Evolutionary conservation across 2,113 vertebrate species (phyloP).

Genomic region (Atractosteus spatula): DNA sequence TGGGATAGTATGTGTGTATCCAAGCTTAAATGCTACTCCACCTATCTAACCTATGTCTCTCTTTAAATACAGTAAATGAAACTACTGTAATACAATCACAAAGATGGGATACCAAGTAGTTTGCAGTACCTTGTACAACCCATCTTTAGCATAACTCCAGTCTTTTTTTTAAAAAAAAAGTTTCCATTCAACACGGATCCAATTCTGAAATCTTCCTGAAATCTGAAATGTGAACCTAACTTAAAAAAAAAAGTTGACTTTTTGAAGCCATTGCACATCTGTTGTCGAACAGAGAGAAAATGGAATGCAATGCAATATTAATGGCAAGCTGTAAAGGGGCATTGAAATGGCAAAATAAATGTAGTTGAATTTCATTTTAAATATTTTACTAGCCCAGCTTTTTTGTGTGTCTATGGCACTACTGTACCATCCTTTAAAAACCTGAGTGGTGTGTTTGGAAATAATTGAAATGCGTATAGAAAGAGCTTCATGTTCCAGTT

Average conservation of each 20-base stretch:
- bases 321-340: conserved; percentile 18
- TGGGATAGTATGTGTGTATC: too few species aligned
- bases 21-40: too few species aligned
- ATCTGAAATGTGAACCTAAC: not conserved
- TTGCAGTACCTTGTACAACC: too few species aligned
- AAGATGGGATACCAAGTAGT: too few species aligned
- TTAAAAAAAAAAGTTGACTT: not conserved
- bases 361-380: conserved; percentile 27
- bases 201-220: not conserved
- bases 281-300: not conserved
- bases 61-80: too few species aligned
- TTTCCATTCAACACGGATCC: too few species aligned
- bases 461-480: not conserved
- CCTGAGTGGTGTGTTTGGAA: not conserved
- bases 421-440: conserved; percentile 2
- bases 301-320: conserved; percentile 26
- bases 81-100: too few species aligned
- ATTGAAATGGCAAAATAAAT: conserved; percentile 20
- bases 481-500: not conserved
- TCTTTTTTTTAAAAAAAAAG: too few species aligned
- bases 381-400: conserved; percentile 25
- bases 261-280: conserved; percentile 22
- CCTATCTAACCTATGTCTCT: too few species aligned
- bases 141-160: too few species aligned
- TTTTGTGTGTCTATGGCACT: conserved; percentile 12